Evolutionary conservation across 2,113 vertebrate genomes (phyloP), one percentile per base, ranked within the genome.

Genomic region (Notothenia coriiceps): DNA sequence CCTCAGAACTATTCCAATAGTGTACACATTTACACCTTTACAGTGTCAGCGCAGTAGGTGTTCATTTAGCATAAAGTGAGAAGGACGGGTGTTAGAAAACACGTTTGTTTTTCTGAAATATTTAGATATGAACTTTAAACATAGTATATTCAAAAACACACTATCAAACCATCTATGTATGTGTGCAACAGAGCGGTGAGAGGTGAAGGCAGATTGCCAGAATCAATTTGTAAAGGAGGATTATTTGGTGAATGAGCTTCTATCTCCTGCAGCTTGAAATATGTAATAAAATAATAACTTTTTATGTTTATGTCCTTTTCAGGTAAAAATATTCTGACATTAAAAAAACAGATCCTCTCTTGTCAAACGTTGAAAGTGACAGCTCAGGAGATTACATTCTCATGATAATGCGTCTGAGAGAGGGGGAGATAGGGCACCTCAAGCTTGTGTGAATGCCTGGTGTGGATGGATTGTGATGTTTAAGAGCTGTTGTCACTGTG

Each of bases 301-400:
- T 4, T 57, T 2, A 25, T 25, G 2, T 25, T 25, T 25, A 25
- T 25, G 25, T 69, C 59, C 29, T 29, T 69, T 5, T 55, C 20
- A 13, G 25, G 14, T 13, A 29, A 52, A 64, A 29, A 10, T 1
- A 44, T 29, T 7, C 11, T 6, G 22, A 9, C 12, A 54, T 11
- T 49, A 20, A 43, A 57, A 56, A 10, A 12, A 14, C 13, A 1
- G 13, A 14, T n/a, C n/a, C 20, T 35, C 65, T 43, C 15, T 51
- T 46, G 51, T 46, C 63, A 33, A n/a, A 35, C 0, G 29, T 63
- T 4, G 52, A 56, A 43, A 50, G 20, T 43, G 65, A 65, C 59
- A 60, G 50, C 51, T 64, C 25, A 10, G 65, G 70, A 79, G 51
- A 61, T 70, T 66, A 49, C 55, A 61, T 65, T 56, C 46, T 51